Conservation (phyloP, 2,888 invertebrate species). For the Rhorus exstirpatorius region DNA sequence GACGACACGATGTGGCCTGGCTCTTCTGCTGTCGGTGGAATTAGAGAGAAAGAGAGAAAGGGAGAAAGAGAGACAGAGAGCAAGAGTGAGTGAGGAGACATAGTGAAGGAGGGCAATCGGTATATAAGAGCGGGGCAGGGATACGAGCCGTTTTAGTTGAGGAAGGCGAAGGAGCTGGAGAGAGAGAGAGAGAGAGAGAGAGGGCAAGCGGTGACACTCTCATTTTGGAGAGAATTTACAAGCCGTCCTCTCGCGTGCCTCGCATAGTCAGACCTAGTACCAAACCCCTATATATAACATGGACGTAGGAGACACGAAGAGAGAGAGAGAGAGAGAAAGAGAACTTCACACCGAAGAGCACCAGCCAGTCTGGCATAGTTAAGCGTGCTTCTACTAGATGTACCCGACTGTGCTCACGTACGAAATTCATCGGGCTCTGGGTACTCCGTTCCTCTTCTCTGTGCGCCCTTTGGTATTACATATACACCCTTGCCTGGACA, state of each 20-base stretch:
- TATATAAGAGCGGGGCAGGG: constrained; percentile 61
- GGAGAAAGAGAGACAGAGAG: constrained; percentile 65
- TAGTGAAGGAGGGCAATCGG: constrained; percentile 54
- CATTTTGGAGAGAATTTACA: constrained; percentile 86
- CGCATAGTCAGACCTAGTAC: constrained; percentile 85
- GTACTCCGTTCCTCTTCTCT: constrained; percentile 32
- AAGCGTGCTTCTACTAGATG: constrained; percentile 80
- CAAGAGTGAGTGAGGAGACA: constrained; percentile 54
- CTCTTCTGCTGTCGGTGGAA: constrained; percentile 65
- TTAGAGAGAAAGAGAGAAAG: constrained; percentile 66
- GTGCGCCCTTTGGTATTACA: constrained; percentile 32
- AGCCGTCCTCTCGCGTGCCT: constrained; percentile 84
- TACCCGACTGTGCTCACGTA: constrained; percentile 77
- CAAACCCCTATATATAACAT: constrained; percentile 72
- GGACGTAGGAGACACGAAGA: constrained; percentile 48
- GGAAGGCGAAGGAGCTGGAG: constrained; percentile 48
- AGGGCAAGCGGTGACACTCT: constrained; percentile 84
- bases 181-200: constrained; percentile 56
- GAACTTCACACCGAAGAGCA: constrained; percentile 74
- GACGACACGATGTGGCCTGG: constrained; percentile 73
- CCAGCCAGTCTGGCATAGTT: constrained; percentile 82
- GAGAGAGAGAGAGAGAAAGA: constrained; percentile 48
- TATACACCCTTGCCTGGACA: constrained; percentile 52
- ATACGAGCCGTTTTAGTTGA: constrained; percentile 62
- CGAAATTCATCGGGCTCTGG: constrained; percentile 78